Base-by-base conservation (phyloP, 2,797 vertebrate genomes). In the Carapus acus region DNA sequence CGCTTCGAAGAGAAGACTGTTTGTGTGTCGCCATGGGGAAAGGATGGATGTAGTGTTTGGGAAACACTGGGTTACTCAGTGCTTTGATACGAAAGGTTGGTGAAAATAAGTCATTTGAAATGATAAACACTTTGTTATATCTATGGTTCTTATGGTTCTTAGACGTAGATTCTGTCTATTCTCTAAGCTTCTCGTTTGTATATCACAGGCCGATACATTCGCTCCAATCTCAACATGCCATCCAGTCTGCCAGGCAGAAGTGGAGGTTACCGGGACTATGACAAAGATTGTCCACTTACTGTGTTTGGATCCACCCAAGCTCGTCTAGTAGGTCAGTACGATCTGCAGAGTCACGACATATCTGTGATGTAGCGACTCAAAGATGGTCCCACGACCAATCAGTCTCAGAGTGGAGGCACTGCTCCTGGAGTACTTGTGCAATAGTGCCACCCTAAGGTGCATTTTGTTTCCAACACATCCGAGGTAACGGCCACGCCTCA, bases 21-120 rank as follows among this genome's bases (percentile, higher is more conserved):
- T 97, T 38, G 96, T 99, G 42, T 98, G 95, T 81, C 92, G 96
- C 47, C 96, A 99, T 0, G 96, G 96, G 0, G 96, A 99, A 72
- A 91, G 96, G 83, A 96, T 99, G 94, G 96, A 99, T 1, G 96
- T 99, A 1, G 96, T 98, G 16, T 99, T 99, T 65, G 96, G 96
- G 48, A 98, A 98, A 83, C 93, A 98, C 78, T 99, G 96, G 96
- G 74, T 96, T 14, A 89, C 92, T 7, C 96, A 97, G 79, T 98
- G 96, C 77, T 98, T 99, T 31, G 96, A 98, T 84, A 85, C 91
- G 83, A 97, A 98, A 95, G 96, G 96, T 96, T 45, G 82, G 66
- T 39, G 8, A 38, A 29, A 64, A 19, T 16, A 22, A 43, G 57
- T 45, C 8, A 1, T 15, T 15, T 4, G 19, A n/a, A 23, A 31